Percentiles rank a stretch among this genome's conserved stretches.
These are phyloP conservation scores for Spisula subtruncata DNA, from an alignment of 2,888 invertebrate species.

Conservation along the genomic window DNA sequence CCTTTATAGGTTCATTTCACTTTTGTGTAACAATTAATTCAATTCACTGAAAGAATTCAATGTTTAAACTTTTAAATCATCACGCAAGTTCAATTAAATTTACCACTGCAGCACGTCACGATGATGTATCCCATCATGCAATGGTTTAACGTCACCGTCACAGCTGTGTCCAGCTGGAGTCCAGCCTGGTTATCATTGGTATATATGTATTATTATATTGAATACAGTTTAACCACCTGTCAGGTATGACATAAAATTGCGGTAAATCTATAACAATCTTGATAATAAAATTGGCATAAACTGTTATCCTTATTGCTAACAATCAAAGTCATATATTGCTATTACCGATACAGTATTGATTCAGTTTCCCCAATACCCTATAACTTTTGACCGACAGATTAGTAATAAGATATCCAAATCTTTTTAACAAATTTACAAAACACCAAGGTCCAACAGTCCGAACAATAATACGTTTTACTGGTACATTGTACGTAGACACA, in stretches of 20 bases:
- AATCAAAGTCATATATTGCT: neutral
- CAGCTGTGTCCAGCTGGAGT: neutral
- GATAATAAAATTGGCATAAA: conserved; percentile 5
- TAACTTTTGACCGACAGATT: neutral
- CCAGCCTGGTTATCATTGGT: neutral
- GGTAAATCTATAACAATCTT: neutral
- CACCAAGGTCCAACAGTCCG: neutral
- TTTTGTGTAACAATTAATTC: neutral
- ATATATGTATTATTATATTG: neutral
- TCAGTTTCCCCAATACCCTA: neutral
- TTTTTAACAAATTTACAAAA: neutral
- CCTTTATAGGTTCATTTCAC: neutral
- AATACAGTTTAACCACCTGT: neutral
- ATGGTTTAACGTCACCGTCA: neutral
- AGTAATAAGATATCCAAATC: neutral
- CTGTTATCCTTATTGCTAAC: neutral
- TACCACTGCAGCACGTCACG: neutral
- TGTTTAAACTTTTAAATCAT: neutral
- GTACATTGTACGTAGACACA: neutral
- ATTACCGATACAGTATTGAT: neutral
- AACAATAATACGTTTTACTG: neutral
- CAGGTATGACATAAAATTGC: neutral
- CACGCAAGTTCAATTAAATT: neutral
- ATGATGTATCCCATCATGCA: too few relatives aligned
- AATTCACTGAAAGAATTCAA: neutral